phyloP scores from a whole-genome alignment of 2,113 vertebrate genomes.

The Eretmochelys imbricata region DNA sequence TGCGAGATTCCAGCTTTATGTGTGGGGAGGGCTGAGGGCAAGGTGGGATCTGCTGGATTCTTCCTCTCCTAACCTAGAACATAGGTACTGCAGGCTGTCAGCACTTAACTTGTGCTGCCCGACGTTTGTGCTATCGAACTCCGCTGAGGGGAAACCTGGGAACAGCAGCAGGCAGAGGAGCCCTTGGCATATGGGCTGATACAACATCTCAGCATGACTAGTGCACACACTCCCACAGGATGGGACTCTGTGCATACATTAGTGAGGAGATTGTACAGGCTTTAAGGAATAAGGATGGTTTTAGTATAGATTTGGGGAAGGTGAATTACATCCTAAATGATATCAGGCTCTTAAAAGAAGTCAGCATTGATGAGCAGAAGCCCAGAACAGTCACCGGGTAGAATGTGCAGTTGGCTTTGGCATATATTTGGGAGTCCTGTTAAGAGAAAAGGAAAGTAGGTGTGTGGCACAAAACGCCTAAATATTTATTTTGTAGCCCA shows the following conservation, averaged over 20 bases:
- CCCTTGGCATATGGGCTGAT: background rate
- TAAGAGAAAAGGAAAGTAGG: background rate
- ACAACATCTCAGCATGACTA: background rate
- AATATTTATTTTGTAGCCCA: background rate
- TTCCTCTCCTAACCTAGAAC: background rate
- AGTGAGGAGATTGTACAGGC: background rate
- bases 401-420: background rate
- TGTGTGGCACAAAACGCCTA: background rate
- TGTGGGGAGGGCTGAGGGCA: background rate
- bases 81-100: background rate
- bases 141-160: background rate
- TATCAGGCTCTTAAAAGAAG: background rate
- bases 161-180: background rate
- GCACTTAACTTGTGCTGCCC: background rate
- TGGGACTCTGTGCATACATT: background rate
- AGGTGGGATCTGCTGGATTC: background rate
- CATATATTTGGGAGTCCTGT: background rate
- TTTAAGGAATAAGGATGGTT: background rate
- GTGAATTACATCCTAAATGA: background rate
- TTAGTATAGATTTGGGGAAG: background rate
- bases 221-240: background rate
- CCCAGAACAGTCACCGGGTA: background rate
- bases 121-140: background rate
- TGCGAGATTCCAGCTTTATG: background rate
- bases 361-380: background rate